Conservation (phyloP, 2,113 vertebrate genomes). For the Brachyistius frenatus region DNA sequence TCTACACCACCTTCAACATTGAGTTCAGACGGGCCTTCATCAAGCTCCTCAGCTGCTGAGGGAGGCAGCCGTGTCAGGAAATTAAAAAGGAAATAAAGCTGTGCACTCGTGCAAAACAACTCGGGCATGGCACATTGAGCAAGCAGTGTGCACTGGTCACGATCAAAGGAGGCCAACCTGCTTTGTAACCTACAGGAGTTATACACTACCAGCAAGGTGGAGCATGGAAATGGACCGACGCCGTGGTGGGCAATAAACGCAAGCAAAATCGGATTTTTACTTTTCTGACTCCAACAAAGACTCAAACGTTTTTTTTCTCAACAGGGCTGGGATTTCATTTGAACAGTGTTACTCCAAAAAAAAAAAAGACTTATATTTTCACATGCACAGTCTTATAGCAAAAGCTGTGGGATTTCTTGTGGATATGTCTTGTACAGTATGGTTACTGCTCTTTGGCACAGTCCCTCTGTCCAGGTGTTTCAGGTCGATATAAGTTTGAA, state of each 20-base stretch:
- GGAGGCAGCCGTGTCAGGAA: slow-evolving; percentile 6
- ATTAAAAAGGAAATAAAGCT: slow-evolving; percentile 55
- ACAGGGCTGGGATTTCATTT: slow-evolving; percentile 37
- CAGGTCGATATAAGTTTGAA: slow-evolving; percentile 12
- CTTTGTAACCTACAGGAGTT: not conserved
- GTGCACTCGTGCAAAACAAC: not conserved
- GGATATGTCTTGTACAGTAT: slow-evolving; percentile 50
- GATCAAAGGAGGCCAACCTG: not conserved
- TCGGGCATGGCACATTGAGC: not conserved
- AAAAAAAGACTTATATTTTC: slow-evolving; percentile 12
- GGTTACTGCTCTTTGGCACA: slow-evolving; percentile 34
- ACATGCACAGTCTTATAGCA: slow-evolving; percentile 39
- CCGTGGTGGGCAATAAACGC: slow-evolving; percentile 34
- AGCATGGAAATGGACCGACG: not conserved
- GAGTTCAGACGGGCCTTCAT: slow-evolving; percentile 96
- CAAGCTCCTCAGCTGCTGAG: slow-evolving; percentile 92
- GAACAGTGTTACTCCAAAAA: slow-evolving; percentile 48
- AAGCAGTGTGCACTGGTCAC: slow-evolving; percentile 8
- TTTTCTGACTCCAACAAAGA: slow-evolving; percentile 11
- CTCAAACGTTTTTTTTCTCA: slow-evolving; percentile 16
- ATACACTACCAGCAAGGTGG: not conserved
- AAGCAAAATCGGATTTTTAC: slow-evolving; percentile 17
- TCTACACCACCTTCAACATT: slow-evolving; percentile 95
- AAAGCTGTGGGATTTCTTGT: slow-evolving; percentile 51
- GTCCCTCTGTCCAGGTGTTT: slow-evolving; percentile 31